phyloP scores from a whole-genome alignment of 2,797 vertebrate genomes.

The Urophycis tenuis region DNA sequence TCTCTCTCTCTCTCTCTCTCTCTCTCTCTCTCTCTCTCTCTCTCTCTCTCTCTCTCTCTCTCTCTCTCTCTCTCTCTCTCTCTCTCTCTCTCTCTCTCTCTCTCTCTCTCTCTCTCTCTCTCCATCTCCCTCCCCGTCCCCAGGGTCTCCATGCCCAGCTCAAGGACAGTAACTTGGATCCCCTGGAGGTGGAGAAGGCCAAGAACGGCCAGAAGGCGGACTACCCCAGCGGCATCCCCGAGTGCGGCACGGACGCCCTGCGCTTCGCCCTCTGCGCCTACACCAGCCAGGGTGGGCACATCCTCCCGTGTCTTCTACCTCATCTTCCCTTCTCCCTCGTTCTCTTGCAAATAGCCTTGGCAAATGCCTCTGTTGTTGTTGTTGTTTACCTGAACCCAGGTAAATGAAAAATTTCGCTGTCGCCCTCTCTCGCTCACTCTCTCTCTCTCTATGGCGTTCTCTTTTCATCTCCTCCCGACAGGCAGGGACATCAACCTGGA shows the following conservation, averaged over 20 bases:
- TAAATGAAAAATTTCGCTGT: background rate
- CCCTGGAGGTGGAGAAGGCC: constrained; percentile 80
- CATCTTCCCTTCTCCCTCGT: constrained; percentile 4
- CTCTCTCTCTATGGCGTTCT: background rate
- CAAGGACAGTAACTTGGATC: constrained; percentile 82
- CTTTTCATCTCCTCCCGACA: constrained; percentile 39
- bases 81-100: too few relatives aligned
- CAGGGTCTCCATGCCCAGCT: constrained; percentile 83
- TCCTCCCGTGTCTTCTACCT: constrained; percentile 6
- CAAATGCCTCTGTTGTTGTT: background rate
- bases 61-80: too few relatives aligned
- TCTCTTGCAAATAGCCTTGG: background rate
- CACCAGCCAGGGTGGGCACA: constrained; percentile 74
- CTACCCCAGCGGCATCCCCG: constrained; percentile 79
- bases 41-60: too few relatives aligned
- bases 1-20: background rate
- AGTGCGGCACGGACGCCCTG: constrained; percentile 80
- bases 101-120: too few relatives aligned
- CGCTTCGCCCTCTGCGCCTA: constrained; percentile 79
- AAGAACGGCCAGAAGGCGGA: constrained; percentile 83
- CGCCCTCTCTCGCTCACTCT: background rate
- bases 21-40: too few relatives aligned
- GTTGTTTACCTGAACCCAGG: background rate
- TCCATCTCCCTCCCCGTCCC: background rate
- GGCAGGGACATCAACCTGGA: constrained; percentile 91